Percentiles rank a stretch among this genome's conserved stretches.
Evolutionary conservation across 1,140 invertebrate species (phyloP).

Genomic region (Idris sp.): DNA sequence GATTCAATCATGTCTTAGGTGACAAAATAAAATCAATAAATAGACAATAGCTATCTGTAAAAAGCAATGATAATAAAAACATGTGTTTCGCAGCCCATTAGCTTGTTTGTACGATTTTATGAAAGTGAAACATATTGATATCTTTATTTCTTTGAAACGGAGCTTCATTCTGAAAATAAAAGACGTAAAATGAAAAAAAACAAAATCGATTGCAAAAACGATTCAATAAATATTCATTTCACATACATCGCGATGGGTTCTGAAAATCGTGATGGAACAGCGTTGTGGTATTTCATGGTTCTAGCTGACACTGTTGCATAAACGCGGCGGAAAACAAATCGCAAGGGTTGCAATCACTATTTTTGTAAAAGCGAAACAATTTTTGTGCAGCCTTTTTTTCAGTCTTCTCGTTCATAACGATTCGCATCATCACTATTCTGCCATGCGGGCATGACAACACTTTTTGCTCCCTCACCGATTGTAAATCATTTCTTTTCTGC

Average conservation of each 20-base stretch:
- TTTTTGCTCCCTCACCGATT: conserved; percentile 67
- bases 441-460: conserved; percentile 67
- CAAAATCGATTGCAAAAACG: conserved; percentile 48
- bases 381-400: conserved; percentile 57
- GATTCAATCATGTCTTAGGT: conserved; percentile 3
- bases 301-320: conserved; percentile 56
- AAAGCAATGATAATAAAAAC: conserved; percentile 36
- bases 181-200: conserved; percentile 17
- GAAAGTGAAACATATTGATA: conserved; percentile 54
- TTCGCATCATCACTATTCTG: conserved; percentile 47
- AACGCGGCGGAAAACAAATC: conserved; percentile 57
- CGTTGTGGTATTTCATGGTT: conserved; percentile 49
- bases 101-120: conserved; percentile 38
- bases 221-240: conserved; percentile 59
- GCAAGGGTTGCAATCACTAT: conserved; percentile 54
- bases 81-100: conserved; percentile 17
- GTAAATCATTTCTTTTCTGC: conserved; percentile 67
- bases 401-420: conserved; percentile 40
- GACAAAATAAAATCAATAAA: conserved; percentile 35
- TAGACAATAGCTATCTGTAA: conserved; percentile 22
- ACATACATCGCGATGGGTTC: conserved; percentile 49
- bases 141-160: conserved; percentile 23
- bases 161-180: conserved; percentile 41
- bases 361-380: conserved; percentile 65
- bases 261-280: conserved; percentile 44